Base-by-base conservation (phyloP, 2,888 invertebrate species). In the Junonia oenone region DNA sequence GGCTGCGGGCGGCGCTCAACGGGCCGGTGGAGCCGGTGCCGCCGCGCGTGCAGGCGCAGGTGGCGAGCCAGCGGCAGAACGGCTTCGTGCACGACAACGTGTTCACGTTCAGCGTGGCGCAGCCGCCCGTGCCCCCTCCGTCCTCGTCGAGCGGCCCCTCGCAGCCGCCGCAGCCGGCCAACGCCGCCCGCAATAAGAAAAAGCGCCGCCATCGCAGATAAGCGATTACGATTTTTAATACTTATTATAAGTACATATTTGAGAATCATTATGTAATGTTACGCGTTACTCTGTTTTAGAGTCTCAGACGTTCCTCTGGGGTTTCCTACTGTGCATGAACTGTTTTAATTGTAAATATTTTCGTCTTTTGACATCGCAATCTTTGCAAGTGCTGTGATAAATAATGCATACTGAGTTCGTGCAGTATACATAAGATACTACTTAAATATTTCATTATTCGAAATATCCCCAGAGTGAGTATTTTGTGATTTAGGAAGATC, bases 311-410 rank as follows among this genome's bases (percentile, higher is more conserved):
- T 65, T 64, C 56, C 73, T 81, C 79, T 76, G 78, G 83, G 78
- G 73, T 65, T 69, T 66, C 63, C 67, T 67, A 62, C 63, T 70
- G 66, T 69, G 59, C 59, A 68, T 66, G 67, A 66, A 59, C 67
- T 71, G 65, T 63, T 67, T 69, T 63, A 68, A 45, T 56, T 76
- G 75, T 82, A 77, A 72, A 77, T 81, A 76, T 69, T 73, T 71
- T 74, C 64, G 72, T 77, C 72, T 72, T 66, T 74, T 76, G 80
- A 84, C 81, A 75, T 75, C 68, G 75, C 81, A 81, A 81, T 78
- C 77, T 75, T 75, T 77, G 78, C 71, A 76, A 87, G 82, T 85
- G 85, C 88, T 88, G 88, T 88, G 88, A 88, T 87, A 85, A 75
- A 65, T 75, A 69, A 69, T 71, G 69, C 67, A 69, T 74, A 78